Base-by-base conservation (phyloP, 2,888 invertebrate genomes). In the Bombylius discolor region DNA sequence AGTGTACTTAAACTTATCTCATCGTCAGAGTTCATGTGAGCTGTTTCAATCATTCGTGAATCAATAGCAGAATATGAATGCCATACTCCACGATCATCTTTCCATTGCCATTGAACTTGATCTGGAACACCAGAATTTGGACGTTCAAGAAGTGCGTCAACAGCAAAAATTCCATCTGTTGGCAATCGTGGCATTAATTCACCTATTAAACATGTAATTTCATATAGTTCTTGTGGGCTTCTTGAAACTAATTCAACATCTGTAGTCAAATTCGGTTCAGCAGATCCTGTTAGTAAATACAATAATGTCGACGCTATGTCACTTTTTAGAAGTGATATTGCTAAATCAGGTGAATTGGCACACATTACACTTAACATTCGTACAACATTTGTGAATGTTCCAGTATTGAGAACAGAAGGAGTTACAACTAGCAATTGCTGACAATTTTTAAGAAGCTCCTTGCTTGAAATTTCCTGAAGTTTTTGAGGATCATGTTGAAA, bases 141-240 rank as follows among this genome's bases (percentile, higher is more conserved):
- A 46, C 87, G 79, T 72, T 90, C 88, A 58, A 96, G 79, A 65
- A 94, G 80, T 50, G 85, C 80, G 76, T 98, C 97, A 57, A 98
- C 94, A 51, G 89, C 82, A 77, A 98, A 99, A 65, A 98, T 89
- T 11, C 97, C 97, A 73, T 96, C 95, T 1, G 85, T 84, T 2
- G 98, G 98, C 64, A 99, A 78, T 48, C 91, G 88, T 47, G 98
- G 98, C 90, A 99, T 91, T 63, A 99, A 78, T 76, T 99, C 98
- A 13, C 94, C 97, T 67, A 98, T 96, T 56, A 99, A 79, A 65
- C 93, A 90, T 7, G 98, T 97, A 60, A 99, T 92, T 78, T 99
- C 99, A 72, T 95, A 95, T 64, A 97, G 78, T 73, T 99, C 98
- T 70, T 97, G 95, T 0, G 98, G 96, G 53, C 90, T 87, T 58